A percentile compares a stretch with the other conserved stretches of the same genome.
Evolutionary conservation across 2,797 vertebrate species (phyloP).

Genomic region (Falco naumanni): DNA sequence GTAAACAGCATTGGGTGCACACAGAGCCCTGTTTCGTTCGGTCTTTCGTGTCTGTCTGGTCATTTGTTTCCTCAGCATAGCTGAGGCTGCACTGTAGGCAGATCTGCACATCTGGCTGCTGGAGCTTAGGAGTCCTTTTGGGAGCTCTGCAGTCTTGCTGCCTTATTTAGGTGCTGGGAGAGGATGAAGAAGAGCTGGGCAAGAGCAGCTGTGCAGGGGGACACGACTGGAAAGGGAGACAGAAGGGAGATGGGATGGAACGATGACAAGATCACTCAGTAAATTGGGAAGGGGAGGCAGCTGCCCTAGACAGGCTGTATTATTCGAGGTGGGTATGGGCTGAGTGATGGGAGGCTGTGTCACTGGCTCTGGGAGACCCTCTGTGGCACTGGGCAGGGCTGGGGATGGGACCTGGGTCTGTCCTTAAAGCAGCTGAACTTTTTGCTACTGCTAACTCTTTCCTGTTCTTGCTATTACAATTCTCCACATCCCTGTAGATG

Average conservation of each 20-base stretch:
- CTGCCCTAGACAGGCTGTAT: not conserved
- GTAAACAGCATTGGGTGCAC: not conserved
- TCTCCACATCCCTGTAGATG: not conserved
- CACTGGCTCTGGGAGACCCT: not conserved
- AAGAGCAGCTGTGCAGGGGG: not conserved
- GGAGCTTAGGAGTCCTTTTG: not conserved
- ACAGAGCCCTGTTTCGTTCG: not conserved
- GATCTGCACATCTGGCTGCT: not conserved
- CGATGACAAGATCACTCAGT: not conserved
- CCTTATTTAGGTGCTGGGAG: not conserved
- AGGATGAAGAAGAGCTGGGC: not conserved
- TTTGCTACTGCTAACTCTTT: not conserved
- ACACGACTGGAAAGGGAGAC: not conserved
- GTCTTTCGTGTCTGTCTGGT: not conserved
- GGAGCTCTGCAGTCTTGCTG: not conserved
- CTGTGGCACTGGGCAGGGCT: not conserved
- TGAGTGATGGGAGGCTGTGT: rapidly evolving
- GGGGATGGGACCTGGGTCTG: not conserved
- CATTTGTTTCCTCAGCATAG: not conserved
- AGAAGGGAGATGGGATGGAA: not conserved
- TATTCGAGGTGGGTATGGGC: not conserved
- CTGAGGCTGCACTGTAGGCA: not conserved
- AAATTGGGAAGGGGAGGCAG: not conserved
- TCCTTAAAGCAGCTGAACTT: not conserved
- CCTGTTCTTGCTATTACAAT: not conserved